These are phyloP conservation scores for Gavia stellata DNA, from an alignment of 2,113 vertebrate species.

Conservation along the genomic window DNA sequence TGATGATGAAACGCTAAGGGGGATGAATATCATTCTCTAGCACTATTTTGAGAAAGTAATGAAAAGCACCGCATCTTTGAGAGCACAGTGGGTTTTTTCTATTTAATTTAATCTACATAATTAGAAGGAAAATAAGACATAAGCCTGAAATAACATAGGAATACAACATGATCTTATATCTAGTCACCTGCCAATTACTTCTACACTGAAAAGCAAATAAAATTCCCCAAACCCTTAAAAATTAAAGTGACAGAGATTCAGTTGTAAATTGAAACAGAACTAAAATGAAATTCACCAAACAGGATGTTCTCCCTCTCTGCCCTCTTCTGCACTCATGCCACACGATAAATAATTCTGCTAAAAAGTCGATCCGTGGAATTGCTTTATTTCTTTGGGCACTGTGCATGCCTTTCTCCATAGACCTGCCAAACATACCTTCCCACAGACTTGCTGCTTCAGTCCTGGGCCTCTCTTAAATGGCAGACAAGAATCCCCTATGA, in stretches of 20 bases:
- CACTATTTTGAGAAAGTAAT: conserved; percentile 16
- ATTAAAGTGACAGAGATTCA: conserved; percentile 16
- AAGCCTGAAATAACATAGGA: conserved; percentile 36
- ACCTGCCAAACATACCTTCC: conserved; percentile 13
- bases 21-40: not conserved
- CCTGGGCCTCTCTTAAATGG: not conserved
- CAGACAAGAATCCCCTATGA: conserved; percentile 13
- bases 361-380: not conserved
- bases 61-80: not conserved
- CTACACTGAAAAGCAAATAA: conserved; percentile 19
- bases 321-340: not conserved
- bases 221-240: not conserved
- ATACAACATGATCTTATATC: conserved; percentile 29
- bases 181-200: conserved; percentile 47
- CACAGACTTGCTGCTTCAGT: conserved; percentile 6
- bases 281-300: not conserved
- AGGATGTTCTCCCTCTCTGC: not conserved
- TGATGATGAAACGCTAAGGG: not conserved
- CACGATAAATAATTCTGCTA: conserved; percentile 12
- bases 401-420: not conserved
- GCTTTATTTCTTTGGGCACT: conserved; percentile 39
- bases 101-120: conserved; percentile 41
- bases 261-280: conserved; percentile 23
- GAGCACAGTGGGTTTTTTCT: not conserved
- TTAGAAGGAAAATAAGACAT: conserved; percentile 40